Base-by-base conservation (phyloP, 64 coral and sea anemone genomes). In the Montipora sp. region DNA sequence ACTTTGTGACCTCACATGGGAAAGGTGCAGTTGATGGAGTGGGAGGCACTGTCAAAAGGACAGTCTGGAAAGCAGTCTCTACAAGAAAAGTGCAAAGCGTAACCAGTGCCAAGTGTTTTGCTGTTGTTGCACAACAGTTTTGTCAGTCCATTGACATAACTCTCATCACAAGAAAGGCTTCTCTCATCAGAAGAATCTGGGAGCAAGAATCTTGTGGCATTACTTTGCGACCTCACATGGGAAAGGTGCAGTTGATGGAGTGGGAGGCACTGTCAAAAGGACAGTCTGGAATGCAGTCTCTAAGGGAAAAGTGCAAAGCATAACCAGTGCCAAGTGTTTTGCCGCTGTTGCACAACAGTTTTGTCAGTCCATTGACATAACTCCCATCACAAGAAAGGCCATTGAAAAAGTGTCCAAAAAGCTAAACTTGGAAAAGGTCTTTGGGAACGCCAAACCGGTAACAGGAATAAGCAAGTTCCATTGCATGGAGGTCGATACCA, bases 1-100 rank as follows among this genome's bases (percentile, higher is more conserved):
- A 88, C 47, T 93, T 93, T 88, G 83, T 75, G 6, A 88, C 84
- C 27, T 88, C 92, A 47, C 77, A 88, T 80, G 84, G 84, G 0
- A 93, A 93, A 63, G 92, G 92, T 51, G 92, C 84, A 73, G 87
- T 89, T n/a, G 73, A 89, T 93, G 92, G 92, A 13, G 55, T 93
- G 51, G 84, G 92, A 20, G 92, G 75, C 20, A 80, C 85, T 81
- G 92, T 93, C 4, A 93, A 93, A 51, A 71, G 92, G 58, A 19
- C 70, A 3, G 84, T 81, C 19, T 93, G 92, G 92, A 53, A 4
- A 71, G 75, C 75, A 79, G 92, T 93, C 9, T 88, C 84, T 13
- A 86, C 83, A 43, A 87, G 91, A 68, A 78, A 87, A 27, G 91
- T 93, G 19, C 15, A 73, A 65, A 19, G 58, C 51, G 84, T 93